Conservation (phyloP, 2,113 vertebrate genomes). For the Thymallus thymallus region DNA sequence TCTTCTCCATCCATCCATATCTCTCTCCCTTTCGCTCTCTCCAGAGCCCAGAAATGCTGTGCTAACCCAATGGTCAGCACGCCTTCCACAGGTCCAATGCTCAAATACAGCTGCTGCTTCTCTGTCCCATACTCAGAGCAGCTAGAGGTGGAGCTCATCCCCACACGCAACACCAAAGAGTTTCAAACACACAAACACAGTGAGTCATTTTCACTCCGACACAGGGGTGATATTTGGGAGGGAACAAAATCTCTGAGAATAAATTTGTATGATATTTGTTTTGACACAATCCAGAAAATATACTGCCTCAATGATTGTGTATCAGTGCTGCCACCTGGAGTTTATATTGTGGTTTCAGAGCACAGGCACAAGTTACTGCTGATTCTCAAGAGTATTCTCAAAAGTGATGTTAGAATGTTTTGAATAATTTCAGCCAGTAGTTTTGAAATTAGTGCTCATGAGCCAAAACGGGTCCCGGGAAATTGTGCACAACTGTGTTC, state of each 20-base stretch:
- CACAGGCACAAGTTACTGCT: no score
- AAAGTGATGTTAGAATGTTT: no score
- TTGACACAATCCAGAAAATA: not conserved
- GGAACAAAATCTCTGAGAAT: not conserved
- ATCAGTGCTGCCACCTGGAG: slow-evolving; percentile 52
- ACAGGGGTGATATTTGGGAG: not conserved
- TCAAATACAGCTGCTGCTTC: slow-evolving; percentile 62
- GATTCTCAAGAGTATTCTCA: no score
- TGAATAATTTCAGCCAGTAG: no score
- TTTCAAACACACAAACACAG: slow-evolving; percentile 45
- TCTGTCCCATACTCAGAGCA: slow-evolving; percentile 18
- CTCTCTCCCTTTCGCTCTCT: not conserved
- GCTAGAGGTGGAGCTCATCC: slow-evolving; percentile 51
- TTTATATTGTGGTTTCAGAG: no score
- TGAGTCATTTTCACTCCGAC: slow-evolving; percentile 41
- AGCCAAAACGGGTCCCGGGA: no score
- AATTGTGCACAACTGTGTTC: no score
- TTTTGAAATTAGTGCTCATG: no score
- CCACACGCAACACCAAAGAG: slow-evolving; percentile 34
- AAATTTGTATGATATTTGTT: no score
- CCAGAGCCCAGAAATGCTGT: slow-evolving; percentile 48
- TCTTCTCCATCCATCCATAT: not conserved
- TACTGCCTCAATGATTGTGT: not conserved
- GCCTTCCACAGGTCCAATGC: not conserved
- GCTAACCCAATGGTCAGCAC: not conserved